Base-by-base conservation (phyloP, 2,797 vertebrate genomes). In the Neosalanx taihuensis region DNA sequence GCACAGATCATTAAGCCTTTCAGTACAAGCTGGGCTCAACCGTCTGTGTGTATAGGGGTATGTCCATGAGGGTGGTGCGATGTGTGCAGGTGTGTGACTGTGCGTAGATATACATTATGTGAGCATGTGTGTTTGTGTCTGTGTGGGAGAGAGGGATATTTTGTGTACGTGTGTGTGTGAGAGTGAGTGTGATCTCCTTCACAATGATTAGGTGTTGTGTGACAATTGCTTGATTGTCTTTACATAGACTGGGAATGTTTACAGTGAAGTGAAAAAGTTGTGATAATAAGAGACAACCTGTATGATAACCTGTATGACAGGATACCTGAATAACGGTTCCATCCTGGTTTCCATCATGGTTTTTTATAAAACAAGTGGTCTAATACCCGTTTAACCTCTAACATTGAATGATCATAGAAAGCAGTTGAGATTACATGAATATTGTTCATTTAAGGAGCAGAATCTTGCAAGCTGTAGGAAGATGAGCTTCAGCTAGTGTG, bases 11-110 rank as follows among this genome's bases (percentile, higher is more conserved):
- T 49, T 65, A 65, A 20, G n/a, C 35, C 63, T 64, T 62, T 20
- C 63, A 37, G 6, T 64, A 20, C 35, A 20, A 18, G 9, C 35
- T 20, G 33, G 2, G 33, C 33, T 64, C 31, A 2, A 7, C 30
- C 31, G 35, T 67, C 41, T 77, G 72, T 64, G 57, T 73, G 67
- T 7, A 31, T 31, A 51, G 63, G 64, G 26, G 69, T 30, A 49
- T 49, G 65, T 61, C 31, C 33, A 66, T 35, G 70, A 26, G 61
- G 29, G 59, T 1, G 9, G 69, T 66, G 69, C 33, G 67, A 51
- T 71, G 68, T 5, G 41, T 33, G 59, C 63, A 58, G 18, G 69
- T 35, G 70, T 20, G 41, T 61, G 51, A 58, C 53, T 18, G 70
- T 58, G 61, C 33, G 26, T 9, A 31, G 9, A 41, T 7, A 41